Evolutionary conservation across 2,797 vertebrate species (phyloP), one percentile per base, ranked within the genome.

Genomic region (Rachycentron canadum): DNA sequence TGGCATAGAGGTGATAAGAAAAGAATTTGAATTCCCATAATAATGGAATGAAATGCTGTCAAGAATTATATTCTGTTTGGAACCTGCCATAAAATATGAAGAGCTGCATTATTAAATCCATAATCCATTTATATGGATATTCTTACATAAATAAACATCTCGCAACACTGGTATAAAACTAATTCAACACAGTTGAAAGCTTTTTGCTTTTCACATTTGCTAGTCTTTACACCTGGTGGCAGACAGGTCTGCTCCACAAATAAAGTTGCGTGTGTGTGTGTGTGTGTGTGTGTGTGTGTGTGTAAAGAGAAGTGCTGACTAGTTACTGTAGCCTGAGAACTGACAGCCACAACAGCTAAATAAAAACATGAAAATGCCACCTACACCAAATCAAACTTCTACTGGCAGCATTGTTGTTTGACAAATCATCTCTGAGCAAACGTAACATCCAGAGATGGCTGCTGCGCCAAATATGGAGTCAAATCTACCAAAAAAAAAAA

Each of bases 1-100:
- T 92, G 89, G 87, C 49, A 82, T 19, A 49, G 78, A 76, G 69
- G 76, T 79, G 88, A 92, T 91, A 92, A 89, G 86, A 76, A 76
- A 86, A 77, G 3, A 78, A 87, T 85, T 69, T 81, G 47, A 87
- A 88, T 79, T 78, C 52, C 53, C 36, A 69, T 50, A 47, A 47
- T 53, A 71, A 70, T 63, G 63, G 58, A 71, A 73, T 64, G 25
- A 74, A 83, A 76, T 72, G 32, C 73, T 79, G 80, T 81, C 66
- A 86, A 41, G 36, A 81, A 83, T 67, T 69, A 13, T 43, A 73
- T 67, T 81, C 34, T 65, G 61, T 83, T 87, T 68, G 47, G 64
- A 88, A 90, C 72, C 40, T 78, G 79, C 74, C 62, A 73, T n/a
- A 67, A 23, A 41, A 28, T 56, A 66, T 62, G 58, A 82, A 73